phyloP scores from a whole-genome alignment of 2,888 invertebrate genomes.

The Drosophila kambysellisi region DNA sequence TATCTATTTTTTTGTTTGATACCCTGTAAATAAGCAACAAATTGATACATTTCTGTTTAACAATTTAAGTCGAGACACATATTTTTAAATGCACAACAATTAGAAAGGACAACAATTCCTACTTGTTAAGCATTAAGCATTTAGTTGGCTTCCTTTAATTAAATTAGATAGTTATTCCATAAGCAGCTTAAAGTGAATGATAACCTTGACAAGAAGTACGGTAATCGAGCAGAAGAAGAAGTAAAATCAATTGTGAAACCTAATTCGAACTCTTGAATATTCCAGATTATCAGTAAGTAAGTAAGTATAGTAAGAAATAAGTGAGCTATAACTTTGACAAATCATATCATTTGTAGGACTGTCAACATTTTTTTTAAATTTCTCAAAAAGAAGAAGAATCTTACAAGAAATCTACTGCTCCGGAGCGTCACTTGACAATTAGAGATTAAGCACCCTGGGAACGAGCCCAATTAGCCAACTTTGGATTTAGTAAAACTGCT shows the following conservation, averaged over 20 bases:
- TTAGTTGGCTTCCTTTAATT: not conserved
- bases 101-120: not conserved
- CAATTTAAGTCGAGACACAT: not conserved
- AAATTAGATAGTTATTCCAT: not conserved
- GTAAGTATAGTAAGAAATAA: too few relatives aligned
- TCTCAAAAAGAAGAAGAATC: not conserved
- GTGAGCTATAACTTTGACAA: too few relatives aligned
- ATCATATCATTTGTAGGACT: too few relatives aligned
- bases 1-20: not conserved
- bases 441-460: not conserved
- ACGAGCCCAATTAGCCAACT: too few relatives aligned
- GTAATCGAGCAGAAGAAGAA: not conserved
- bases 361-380: not conserved
- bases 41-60: not conserved
- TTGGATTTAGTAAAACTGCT: too few relatives aligned
- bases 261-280: not conserved
- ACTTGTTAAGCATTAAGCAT: not conserved
- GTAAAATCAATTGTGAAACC: not conserved
- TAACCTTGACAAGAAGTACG: not conserved
- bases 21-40: constrained; percentile 29
- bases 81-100: not conserved
- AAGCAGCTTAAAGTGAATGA: not conserved
- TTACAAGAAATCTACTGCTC: accelerated
- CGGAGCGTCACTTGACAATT: not conserved
- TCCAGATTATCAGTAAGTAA: too few relatives aligned